Evolutionary conservation across 2,888 invertebrate species (phyloP), one percentile per base, ranked within the genome.

Genomic region (Deroplatys truncata): DNA sequence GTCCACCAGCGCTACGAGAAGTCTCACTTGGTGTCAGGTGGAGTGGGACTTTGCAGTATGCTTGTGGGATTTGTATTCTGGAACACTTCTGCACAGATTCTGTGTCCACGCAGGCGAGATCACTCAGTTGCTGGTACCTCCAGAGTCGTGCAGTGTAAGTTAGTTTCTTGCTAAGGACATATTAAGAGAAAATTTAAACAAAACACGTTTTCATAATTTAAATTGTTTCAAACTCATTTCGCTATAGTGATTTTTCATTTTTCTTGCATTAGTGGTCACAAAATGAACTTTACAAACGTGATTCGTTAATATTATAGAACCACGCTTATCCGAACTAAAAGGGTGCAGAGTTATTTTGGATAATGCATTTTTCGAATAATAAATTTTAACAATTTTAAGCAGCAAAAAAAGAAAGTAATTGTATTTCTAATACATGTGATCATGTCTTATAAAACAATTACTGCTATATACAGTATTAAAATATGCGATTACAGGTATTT

Each of bases 71-170:
- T 94, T 99, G 91, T 98, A 97, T 92, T 97, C 97, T 72, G 98
- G 99, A 4, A 96, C 96, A 2, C 94, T 99, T 83, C 94, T 99
- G 89, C 98, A 99, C 93, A 96, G 98, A 8, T 99, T 99, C 94
- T 98, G 98, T 92, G 99, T 99, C 0, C 99, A 99, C 93, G 99
- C 99, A 0, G 99, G 99, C 0, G 99, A 99, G 94, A 98, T 99
- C 25, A 97, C 98, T 0, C 98, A 99, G 93, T 95, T 99, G 3
- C 94, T 99, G 88, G 98, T 99, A 9, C 99, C 99, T 28, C 99
- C 99, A 0, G 97, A 97, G 91, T 98, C 97, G 91, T 97, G 97
- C 92, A 98, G 97, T 93, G 97, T 97, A 93, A 95, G 96, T 95
- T 89, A 90, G 56, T 25, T 88, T 43, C 29, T 31, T 29, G 84